These are phyloP conservation scores for Mylabris phalerata DNA, from an alignment of 1,140 invertebrate genomes.

Conservation along the genomic window DNA sequence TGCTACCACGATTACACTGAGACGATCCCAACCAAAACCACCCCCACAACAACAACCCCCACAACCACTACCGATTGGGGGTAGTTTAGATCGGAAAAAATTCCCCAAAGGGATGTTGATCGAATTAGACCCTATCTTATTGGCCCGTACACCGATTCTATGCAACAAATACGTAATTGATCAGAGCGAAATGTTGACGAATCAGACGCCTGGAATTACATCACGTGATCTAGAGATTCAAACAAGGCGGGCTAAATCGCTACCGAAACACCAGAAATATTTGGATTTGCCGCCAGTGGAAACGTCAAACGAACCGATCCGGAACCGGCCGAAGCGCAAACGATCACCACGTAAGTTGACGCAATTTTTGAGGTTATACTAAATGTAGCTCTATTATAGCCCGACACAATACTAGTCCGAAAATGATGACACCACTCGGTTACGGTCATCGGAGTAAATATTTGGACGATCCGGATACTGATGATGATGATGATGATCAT, in stretches of 20 bases:
- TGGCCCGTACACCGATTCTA: constrained; percentile 54
- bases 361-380: no score
- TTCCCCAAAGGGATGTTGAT: constrained; percentile 27
- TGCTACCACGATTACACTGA: not conserved
- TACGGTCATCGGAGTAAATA: constrained; percentile 54
- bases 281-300: constrained; percentile 28
- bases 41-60: constrained; percentile 11
- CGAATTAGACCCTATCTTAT: constrained; percentile 33
- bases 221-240: constrained; percentile 9
- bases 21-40: constrained; percentile 16
- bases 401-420: constrained; percentile 46
- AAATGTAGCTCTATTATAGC: constrained; percentile 21
- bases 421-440: constrained; percentile 63
- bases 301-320: constrained; percentile 5
- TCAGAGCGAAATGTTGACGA: constrained; percentile 42
- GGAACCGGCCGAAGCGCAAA: constrained; percentile 12
- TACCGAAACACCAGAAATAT: constrained; percentile 24
- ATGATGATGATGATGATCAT: constrained; percentile 46
- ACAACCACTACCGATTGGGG: constrained; percentile 17
- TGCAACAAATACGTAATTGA: constrained; percentile 66
- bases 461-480: constrained; percentile 45
- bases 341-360: constrained; percentile 8
- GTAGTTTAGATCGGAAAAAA: constrained; percentile 45
- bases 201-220: constrained; percentile 24
- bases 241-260: constrained; percentile 25